These are phyloP conservation scores for Perognathus longimembris DNA, from an alignment of 2,113 vertebrate genomes.

Conservation along the genomic window DNA sequence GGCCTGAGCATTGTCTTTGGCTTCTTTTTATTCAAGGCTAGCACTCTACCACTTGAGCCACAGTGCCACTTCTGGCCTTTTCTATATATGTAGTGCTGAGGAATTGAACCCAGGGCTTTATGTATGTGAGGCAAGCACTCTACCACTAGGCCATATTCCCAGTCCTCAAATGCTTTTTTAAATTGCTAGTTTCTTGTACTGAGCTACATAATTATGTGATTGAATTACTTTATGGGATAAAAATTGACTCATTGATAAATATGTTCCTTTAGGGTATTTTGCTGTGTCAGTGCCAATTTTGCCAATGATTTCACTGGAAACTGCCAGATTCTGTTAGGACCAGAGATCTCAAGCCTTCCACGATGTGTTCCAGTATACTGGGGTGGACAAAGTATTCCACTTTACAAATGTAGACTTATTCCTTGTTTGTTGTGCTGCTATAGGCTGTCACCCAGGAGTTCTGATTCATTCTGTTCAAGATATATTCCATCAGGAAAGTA, in stretches of 20 bases:
- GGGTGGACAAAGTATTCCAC: background rate
- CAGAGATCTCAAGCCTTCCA: background rate
- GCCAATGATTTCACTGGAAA: background rate
- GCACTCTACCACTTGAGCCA: too few species aligned
- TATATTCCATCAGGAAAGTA: background rate
- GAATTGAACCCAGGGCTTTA: too few species aligned
- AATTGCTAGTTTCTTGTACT: conserved; percentile 31
- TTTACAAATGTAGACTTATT: background rate
- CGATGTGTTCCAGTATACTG: background rate
- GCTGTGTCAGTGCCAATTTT: conserved; percentile 42
- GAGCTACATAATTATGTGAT: conserved; percentile 47
- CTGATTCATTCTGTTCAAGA: background rate
- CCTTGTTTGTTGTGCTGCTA: background rate
- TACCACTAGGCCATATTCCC: too few species aligned
- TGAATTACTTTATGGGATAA: conserved; percentile 59
- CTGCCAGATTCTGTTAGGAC: conserved; percentile 7
- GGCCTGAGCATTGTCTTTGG: too few species aligned
- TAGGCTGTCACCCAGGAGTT: background rate
- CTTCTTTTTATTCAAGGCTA: too few species aligned
- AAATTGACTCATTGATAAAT: conserved; percentile 63
- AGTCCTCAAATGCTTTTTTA: conserved; percentile 54
- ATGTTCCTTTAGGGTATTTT: conserved; percentile 55
- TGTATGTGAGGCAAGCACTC: too few species aligned
- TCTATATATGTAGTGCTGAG: too few species aligned
- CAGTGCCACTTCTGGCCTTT: too few species aligned